Conservation (phyloP, 2,113 vertebrate species). For the Platysteira castanea region DNA sequence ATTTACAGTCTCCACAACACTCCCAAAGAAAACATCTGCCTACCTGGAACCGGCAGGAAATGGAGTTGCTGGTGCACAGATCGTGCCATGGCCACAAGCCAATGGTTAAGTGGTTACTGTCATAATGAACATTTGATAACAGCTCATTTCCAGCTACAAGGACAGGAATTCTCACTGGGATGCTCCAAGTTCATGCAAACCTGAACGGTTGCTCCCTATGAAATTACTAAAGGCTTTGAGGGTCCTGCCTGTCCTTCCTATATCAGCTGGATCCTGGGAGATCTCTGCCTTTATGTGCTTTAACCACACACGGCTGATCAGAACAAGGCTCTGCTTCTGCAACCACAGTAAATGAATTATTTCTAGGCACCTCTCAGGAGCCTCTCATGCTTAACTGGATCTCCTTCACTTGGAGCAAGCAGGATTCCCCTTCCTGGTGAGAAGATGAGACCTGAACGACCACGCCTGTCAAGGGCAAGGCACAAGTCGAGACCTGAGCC, state of each 20-base stretch:
- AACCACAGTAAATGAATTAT: neutral
- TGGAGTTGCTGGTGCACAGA: neutral
- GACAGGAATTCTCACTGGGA: neutral
- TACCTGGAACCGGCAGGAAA: neutral
- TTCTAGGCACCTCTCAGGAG: neutral
- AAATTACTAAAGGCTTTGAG: neutral
- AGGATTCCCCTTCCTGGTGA: neutral
- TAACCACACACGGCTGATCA: neutral
- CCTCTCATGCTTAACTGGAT: neutral
- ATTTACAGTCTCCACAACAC: neutral
- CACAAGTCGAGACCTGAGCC: neutral
- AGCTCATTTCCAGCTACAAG: neutral
- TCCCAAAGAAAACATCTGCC: neutral
- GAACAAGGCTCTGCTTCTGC: neutral
- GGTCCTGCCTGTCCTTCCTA: neutral
- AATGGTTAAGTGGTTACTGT: neutral
- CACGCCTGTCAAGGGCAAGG: neutral
- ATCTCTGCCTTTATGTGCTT: neutral
- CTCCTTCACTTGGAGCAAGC: neutral
- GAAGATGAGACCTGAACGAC: neutral
- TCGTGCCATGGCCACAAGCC: neutral
- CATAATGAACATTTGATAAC: neutral
- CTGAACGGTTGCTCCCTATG: neutral
- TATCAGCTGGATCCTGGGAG: neutral
- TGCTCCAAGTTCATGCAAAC: neutral